A percentile compares a stretch with the other conserved stretches of the same genome.
phyloP scores from a whole-genome alignment of 1,140 invertebrate genomes.

The Papilio polytes region DNA sequence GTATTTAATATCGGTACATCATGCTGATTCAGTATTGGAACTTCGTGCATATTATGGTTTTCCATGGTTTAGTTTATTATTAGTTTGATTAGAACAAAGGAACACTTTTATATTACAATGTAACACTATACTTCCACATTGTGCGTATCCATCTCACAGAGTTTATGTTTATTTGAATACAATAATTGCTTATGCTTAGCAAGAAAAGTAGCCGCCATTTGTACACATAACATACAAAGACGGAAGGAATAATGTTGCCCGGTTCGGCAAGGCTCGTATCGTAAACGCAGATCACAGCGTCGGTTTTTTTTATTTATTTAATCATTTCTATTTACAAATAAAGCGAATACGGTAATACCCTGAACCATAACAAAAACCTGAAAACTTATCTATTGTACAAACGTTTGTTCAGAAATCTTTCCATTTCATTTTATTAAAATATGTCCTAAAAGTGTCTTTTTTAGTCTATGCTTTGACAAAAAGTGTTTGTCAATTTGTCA shows the following conservation, averaged over 20 bases:
- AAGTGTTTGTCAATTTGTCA: too few species aligned
- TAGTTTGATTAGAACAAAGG: not conserved
- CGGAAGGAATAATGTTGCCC: constrained; percentile 8
- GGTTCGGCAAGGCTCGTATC: not conserved
- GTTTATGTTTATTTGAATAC: constrained; percentile 35
- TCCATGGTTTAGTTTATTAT: not conserved
- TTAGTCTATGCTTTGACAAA: too few species aligned
- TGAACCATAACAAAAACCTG: too few species aligned
- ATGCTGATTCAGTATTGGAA: constrained; percentile 31
- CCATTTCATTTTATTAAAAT: too few species aligned
- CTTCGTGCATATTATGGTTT: constrained; percentile 32
- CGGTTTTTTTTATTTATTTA: not conserved
- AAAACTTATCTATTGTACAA: too few species aligned
- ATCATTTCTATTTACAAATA: too few species aligned
- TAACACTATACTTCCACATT: not conserved
- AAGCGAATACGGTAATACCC: too few species aligned
- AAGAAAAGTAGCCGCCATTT: constrained; percentile 44
- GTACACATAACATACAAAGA: constrained; percentile 34
- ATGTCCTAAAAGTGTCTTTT: too few species aligned
- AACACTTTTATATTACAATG: not conserved
- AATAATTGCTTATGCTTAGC: constrained; percentile 47
- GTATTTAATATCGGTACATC: constrained; percentile 30
- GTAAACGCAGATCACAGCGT: not conserved
- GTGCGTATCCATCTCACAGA: constrained; percentile 19
- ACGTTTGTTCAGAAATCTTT: too few species aligned